Percentiles rank a stretch among this genome's conserved stretches.
Evolutionary conservation across 2,888 invertebrate species (phyloP).

Genomic region (Aphidoletes aphidimyza): DNA sequence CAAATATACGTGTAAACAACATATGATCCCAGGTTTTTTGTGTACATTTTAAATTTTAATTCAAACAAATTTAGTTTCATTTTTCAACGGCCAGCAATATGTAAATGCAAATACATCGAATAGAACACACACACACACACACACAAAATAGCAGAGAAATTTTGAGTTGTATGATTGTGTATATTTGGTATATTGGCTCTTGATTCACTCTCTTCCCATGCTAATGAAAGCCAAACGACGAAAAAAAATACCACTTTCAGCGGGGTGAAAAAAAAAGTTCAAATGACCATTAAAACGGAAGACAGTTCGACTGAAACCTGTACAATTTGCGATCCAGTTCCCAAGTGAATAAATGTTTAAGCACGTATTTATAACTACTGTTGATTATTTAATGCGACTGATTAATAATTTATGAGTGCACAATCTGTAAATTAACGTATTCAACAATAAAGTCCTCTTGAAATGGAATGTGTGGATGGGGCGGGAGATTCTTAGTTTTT

Average conservation of each 20-base stretch:
- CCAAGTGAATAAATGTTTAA: not conserved
- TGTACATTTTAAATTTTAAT: conserved; percentile 36
- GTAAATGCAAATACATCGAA: conserved; percentile 3
- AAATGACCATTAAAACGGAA: not conserved
- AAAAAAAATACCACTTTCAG: not conserved
- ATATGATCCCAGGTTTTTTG: conserved; percentile 13
- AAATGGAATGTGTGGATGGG: not conserved
- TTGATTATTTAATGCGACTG: conserved; percentile 18
- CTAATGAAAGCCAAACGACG: not conserved
- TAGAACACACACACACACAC: not conserved
- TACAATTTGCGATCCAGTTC: not conserved
- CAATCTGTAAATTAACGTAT: conserved; percentile 21
- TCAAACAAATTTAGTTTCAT: conserved; percentile 32
- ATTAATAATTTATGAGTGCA: conserved; percentile 13
- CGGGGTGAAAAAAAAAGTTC: not conserved
- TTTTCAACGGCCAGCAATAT: conserved; percentile 14
- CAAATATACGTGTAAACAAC: conserved; percentile 36
- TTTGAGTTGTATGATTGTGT: not conserved
- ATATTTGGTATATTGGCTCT: not conserved
- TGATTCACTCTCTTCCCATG: not conserved
- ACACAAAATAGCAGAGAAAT: not conserved
- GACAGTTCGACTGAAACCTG: not conserved
- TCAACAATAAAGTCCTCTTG: not conserved
- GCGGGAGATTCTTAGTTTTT: not conserved
- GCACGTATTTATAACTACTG: conserved; percentile 30